Evolutionary conservation across 2,113 vertebrate genomes (phyloP).

Genomic region (Anolis sagrei): DNA sequence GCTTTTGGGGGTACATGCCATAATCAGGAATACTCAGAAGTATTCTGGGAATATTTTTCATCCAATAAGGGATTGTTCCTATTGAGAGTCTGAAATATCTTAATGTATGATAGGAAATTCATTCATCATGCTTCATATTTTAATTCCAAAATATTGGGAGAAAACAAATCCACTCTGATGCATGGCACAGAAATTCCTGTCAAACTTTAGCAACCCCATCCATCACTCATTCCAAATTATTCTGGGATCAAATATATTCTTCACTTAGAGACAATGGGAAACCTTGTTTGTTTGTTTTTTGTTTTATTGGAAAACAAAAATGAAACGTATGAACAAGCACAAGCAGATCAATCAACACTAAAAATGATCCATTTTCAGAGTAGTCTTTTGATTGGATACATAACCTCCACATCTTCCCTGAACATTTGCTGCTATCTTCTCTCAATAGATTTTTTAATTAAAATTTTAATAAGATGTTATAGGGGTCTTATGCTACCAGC

Average conservation of each 20-base stretch:
- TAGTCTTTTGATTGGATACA: too few species aligned
- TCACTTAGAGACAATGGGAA: neutral
- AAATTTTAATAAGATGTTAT: too few species aligned
- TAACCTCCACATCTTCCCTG: too few species aligned
- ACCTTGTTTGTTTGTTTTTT: neutral
- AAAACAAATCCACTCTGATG: neutral
- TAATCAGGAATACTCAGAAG: too few species aligned
- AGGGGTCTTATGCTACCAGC: neutral
- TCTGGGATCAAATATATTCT: neutral
- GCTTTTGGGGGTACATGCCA: too few species aligned
- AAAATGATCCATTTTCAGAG: neutral
- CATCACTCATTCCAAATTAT: neutral
- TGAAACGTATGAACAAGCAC: neutral
- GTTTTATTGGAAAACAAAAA: neutral
- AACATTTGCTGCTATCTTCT: too few species aligned
- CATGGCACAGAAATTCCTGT: neutral
- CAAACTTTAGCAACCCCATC: neutral
- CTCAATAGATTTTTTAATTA: too few species aligned
- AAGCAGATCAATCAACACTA: neutral
- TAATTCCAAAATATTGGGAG: neutral
- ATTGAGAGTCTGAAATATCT: neutral
- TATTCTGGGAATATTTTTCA: too few species aligned
- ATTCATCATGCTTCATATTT: neutral
- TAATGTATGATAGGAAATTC: neutral
- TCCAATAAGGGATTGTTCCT: neutral